Evolutionary conservation across 2,113 vertebrate genomes (phyloP), one percentile per base, ranked within the genome.

Genomic region (Pelusios castaneus): DNA sequence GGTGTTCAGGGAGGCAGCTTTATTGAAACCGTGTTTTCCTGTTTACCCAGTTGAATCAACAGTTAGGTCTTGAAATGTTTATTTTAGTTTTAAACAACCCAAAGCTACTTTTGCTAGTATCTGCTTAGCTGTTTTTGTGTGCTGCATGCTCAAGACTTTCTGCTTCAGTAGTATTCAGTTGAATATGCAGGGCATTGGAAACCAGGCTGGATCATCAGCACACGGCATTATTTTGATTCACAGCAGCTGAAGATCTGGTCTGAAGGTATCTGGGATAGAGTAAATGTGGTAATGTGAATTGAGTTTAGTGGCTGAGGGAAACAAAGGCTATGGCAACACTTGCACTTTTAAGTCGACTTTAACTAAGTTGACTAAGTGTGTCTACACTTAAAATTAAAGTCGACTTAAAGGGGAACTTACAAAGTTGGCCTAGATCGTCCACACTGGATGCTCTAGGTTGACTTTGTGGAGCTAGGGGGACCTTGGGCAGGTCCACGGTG

Each of bases 21-120:
- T 24, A 94, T 91, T 97, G 90, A 97, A 80, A 70, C 45, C 70
- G 51, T 84, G 92, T 93, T 97, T 98, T 98, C 96, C 97, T 98
- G 96, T 98, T 98, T 97, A 97, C 78, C 6, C 5, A 87, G 52
- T 25, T 11, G 58, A 93, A 76, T 91, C 87, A 95, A 95, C 84
- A 94, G 43, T 77, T 95, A 29, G 2, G 25, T 49, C 54, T 87
- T 86, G 3, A 93, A 75, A 95, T 82, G 1, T 16, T 80, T 79
- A 70, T 89, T 95, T 31, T 79, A 82, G 77, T 94, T 92, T 83
- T 90, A n/a, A 92, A 58, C n/a, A 31, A 34, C 80, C 60, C 85
- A 58, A 45, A 87, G 58, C 52, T 87, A 1, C 78, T 95, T 83
- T 94, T 85, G 60, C 27, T 85, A 70, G 60, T 41, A n/a, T 3